Conservation (phyloP, 2,113 vertebrate genomes). For the Mystacornis crossleyi region DNA sequence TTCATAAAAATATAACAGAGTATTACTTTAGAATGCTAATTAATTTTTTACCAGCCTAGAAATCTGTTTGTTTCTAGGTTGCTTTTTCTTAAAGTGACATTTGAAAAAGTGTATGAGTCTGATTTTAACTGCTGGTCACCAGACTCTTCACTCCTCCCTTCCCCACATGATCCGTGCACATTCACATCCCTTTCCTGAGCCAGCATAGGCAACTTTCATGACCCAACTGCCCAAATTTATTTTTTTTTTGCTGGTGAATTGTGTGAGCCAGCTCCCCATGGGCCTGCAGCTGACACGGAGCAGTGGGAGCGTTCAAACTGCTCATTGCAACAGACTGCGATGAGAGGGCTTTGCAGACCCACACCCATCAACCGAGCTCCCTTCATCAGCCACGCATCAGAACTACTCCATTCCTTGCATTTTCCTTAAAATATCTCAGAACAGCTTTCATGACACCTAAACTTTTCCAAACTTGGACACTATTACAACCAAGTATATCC, state of each 20-base stretch:
- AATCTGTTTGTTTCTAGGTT: background rate
- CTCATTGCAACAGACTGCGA: background rate
- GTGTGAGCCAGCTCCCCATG: background rate
- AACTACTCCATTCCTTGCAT: background rate
- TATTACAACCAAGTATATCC: background rate
- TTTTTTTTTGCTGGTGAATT: background rate
- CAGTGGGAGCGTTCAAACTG: background rate
- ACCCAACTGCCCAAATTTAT: background rate
- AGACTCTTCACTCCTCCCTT: background rate
- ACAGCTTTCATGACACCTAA: background rate
- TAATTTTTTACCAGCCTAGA: background rate
- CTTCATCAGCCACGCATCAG: background rate
- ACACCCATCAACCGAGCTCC: background rate
- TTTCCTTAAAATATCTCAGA: background rate
- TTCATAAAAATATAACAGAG: background rate
- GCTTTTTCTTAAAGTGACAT: background rate
- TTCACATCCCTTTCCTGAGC: conserved; percentile 32
- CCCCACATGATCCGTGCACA: background rate
- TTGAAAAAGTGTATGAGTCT: background rate
- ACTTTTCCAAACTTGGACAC: background rate
- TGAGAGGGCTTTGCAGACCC: background rate
- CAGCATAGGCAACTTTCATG: background rate
- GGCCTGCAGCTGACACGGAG: background rate
- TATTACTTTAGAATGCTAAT: background rate
- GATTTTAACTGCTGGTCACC: background rate